A percentile compares a stretch with the other conserved stretches of the same genome.
Evolutionary conservation across 2,113 vertebrate species (phyloP).

Genomic region (Hippocampus mohnikei): DNA sequence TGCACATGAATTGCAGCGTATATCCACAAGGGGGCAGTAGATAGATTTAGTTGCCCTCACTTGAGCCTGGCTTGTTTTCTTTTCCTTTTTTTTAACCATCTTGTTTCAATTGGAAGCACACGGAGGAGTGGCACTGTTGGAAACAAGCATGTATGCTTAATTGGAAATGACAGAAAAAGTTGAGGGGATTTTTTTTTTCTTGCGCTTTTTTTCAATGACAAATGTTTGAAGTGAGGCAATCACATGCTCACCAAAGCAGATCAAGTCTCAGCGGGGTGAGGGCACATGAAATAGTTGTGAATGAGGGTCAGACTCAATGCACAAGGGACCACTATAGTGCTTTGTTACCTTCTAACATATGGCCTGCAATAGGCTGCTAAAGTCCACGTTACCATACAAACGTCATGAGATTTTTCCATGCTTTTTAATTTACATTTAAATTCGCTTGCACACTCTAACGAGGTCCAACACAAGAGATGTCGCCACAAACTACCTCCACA

Average conservation of each 20-base stretch:
- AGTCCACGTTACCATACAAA: neutral
- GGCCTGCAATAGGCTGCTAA: neutral
- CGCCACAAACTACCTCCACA: neutral
- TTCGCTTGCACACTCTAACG: neutral
- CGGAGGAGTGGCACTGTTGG: slow-evolving; percentile 24
- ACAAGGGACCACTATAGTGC: slow-evolving; percentile 1
- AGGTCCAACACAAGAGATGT: too few relatives aligned
- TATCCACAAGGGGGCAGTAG: slow-evolving; percentile 63
- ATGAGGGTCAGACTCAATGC: slow-evolving; percentile 3
- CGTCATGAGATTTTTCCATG: neutral
- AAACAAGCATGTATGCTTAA: slow-evolving; percentile 30
- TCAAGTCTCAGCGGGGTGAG: slow-evolving; percentile 19
- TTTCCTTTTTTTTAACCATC: slow-evolving; percentile 25
- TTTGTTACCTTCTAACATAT: neutral
- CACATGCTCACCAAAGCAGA: slow-evolving; percentile 11
- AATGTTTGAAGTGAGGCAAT: slow-evolving; percentile 31
- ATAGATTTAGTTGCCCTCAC: slow-evolving; percentile 18
- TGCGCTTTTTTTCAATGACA: slow-evolving; percentile 26
- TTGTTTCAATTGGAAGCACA: slow-evolving; percentile 45
- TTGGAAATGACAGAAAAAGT: slow-evolving; percentile 42
- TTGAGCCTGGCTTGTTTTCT: neutral
- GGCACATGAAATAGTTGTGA: slow-evolving; percentile 12
- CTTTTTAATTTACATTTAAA: neutral
- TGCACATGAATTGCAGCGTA: neutral
- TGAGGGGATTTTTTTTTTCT: slow-evolving; percentile 27